phyloP scores from a whole-genome alignment of 23 tunicate species.

The Aplidium turbinatum region DNA sequence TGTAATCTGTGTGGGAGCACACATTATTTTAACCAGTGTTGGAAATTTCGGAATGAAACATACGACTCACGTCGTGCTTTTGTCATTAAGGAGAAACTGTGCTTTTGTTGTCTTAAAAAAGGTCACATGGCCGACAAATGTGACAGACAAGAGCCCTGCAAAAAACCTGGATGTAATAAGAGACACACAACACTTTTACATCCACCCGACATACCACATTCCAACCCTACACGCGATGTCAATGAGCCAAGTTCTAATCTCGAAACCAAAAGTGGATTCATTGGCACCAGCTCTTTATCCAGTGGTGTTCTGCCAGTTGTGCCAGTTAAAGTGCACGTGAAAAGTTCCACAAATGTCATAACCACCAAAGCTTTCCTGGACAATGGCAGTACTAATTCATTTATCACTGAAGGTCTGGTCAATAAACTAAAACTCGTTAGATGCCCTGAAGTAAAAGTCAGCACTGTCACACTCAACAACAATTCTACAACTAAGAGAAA shows the following conservation, averaged over 20 bases:
- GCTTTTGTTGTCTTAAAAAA: constrained; percentile 12
- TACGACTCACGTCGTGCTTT: not conserved
- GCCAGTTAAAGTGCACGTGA: constrained; percentile 22
- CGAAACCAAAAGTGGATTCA: constrained; percentile 21
- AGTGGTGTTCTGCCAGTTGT: constrained; percentile 28
- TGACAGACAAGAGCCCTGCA: constrained; percentile 26
- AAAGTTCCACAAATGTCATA: not conserved
- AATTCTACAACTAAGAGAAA: too few species aligned
- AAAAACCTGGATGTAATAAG: constrained; percentile 36
- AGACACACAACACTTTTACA: constrained; percentile 46
- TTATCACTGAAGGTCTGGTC: constrained; percentile 14
- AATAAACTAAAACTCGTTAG: constrained; percentile 21
- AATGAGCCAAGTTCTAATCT: not conserved
- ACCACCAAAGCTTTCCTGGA: constrained; percentile 46
- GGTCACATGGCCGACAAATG: constrained; percentile 34
- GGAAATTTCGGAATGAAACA: constrained; percentile 8
- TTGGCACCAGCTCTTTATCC: not conserved
- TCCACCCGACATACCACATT: not conserved
- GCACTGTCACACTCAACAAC: not conserved
- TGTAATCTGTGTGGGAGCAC: not conserved
- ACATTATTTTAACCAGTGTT: constrained; percentile 6
- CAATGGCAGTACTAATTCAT: constrained; percentile 37
- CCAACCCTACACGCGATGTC: not conserved
- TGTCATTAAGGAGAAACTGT: not conserved
- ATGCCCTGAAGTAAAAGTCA: not conserved